Evolutionary conservation across 2,888 invertebrate genomes (phyloP).

Genomic region (Nemotelus nigrinus): DNA sequence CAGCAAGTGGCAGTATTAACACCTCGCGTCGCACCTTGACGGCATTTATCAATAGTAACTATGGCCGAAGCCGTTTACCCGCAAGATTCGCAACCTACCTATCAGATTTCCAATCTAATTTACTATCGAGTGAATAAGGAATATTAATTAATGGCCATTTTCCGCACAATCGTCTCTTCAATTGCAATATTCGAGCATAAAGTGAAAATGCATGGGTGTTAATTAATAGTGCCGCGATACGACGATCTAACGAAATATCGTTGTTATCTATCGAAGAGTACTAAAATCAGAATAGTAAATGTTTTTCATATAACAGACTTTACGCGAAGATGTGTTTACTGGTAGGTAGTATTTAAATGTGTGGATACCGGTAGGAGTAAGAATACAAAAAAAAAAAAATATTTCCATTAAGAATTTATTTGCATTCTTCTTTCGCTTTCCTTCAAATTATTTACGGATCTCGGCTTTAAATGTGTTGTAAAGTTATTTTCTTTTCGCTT

Average conservation of each 20-base stretch:
- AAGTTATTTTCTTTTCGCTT: too few species aligned
- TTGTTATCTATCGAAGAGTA: slow-evolving; percentile 26
- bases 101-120: slow-evolving; percentile 48
- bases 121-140: slow-evolving; percentile 49
- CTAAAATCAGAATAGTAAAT: slow-evolving; percentile 10
- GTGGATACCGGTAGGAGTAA: too few species aligned
- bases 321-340: too few species aligned
- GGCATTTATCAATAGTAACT: slow-evolving; percentile 6
- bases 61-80: slow-evolving; percentile 17
- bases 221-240: slow-evolving; percentile 35
- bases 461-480: too few species aligned
- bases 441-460: too few species aligned
- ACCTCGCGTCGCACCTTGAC: slow-evolving; percentile 18
- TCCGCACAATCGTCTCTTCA: slow-evolving; percentile 45
- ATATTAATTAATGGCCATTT: slow-evolving; percentile 50
- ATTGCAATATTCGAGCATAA: slow-evolving; percentile 30
- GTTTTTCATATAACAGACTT: too few species aligned
- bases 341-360: too few species aligned
- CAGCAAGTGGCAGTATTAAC: slow-evolving; percentile 36
- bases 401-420: too few species aligned
- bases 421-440: too few species aligned
- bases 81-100: slow-evolving; percentile 35
- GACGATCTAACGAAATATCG: slow-evolving; percentile 26
- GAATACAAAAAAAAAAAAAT: too few species aligned
- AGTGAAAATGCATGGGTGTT: slow-evolving; percentile 40